Conservation (phyloP, 2,113 vertebrate species). For the Chamaetylas fuelleborni region DNA sequence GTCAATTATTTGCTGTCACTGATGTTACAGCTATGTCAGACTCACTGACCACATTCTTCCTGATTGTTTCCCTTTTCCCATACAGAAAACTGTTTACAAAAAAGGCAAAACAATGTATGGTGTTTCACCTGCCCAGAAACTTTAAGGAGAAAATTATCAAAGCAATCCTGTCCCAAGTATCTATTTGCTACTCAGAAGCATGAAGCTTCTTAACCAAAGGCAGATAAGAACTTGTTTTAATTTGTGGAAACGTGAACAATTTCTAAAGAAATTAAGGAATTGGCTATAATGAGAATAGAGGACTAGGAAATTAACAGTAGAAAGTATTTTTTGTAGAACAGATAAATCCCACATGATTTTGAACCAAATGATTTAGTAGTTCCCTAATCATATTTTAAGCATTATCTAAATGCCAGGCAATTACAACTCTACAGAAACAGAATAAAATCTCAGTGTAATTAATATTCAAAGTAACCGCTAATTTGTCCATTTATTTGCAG, state of each 20-base stretch:
- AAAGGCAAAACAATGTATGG: conserved; percentile 16
- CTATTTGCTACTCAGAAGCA: background rate
- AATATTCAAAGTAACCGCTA: background rate
- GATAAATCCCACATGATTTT: background rate
- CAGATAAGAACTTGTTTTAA: background rate
- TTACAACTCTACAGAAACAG: background rate
- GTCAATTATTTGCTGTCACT: background rate
- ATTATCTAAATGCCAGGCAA: background rate
- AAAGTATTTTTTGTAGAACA: background rate
- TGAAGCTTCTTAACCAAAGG: background rate
- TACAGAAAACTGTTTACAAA: background rate
- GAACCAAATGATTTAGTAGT: background rate
- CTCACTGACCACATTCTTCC: background rate
- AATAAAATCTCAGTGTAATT: background rate
- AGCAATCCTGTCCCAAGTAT: conserved; percentile 8
- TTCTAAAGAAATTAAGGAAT: background rate
- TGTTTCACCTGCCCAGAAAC: conserved; percentile 25
- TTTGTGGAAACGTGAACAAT: background rate
- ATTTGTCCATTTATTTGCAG: background rate
- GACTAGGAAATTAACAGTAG: background rate
- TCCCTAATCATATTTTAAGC: background rate
- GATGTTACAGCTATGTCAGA: background rate
- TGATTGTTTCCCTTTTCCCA: background rate
- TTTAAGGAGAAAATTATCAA: conserved; percentile 35
- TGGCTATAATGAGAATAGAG: background rate